phyloP scores from a whole-genome alignment of 1,140 invertebrate species.

The Rhopalosiphum maidis region DNA sequence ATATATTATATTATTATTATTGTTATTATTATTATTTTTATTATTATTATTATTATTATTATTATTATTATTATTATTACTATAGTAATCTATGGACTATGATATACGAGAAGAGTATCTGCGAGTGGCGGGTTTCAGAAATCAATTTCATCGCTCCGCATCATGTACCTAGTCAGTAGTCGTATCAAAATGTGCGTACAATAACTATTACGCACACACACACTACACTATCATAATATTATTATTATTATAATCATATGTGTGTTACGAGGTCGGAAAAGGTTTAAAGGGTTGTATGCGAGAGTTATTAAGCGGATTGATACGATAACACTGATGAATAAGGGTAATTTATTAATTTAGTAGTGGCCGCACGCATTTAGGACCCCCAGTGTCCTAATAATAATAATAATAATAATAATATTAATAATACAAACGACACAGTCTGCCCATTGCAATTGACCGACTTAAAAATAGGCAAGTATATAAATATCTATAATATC shows the following conservation, averaged over 20 bases:
- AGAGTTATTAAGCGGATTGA: background rate
- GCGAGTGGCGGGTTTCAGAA: background rate
- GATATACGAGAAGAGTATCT: background rate
- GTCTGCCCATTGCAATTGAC: background rate
- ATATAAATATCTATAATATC: background rate
- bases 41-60: too few species aligned
- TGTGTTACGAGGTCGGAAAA: background rate
- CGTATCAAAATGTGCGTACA: background rate
- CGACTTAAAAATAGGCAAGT: background rate
- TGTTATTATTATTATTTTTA: too few species aligned
- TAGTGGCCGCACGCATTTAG: background rate
- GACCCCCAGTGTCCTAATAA: background rate
- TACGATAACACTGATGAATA: constrained; percentile 3
- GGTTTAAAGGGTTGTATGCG: background rate
- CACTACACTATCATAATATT: background rate
- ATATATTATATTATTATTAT: background rate
- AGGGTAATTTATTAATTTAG: background rate
- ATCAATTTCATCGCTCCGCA: background rate
- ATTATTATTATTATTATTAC: too few species aligned
- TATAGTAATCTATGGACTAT: background rate
- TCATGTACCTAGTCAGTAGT: background rate
- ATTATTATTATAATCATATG: background rate
- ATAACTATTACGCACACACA: background rate
- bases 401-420: too few species aligned
- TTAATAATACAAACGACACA: background rate